phyloP scores from a whole-genome alignment of 2,888 invertebrate genomes.

The Stictocephala bisonia region DNA sequence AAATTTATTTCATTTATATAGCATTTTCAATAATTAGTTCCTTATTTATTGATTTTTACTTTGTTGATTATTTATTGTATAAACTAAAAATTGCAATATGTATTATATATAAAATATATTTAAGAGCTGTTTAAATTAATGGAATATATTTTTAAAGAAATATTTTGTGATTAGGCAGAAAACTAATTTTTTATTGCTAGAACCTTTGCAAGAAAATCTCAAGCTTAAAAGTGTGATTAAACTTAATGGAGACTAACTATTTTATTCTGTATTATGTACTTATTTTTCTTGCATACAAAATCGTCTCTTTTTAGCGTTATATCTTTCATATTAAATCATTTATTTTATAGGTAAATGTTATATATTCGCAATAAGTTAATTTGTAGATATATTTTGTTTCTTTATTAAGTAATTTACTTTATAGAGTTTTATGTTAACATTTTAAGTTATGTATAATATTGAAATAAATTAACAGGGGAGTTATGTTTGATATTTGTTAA shows the following conservation, averaged over 20 bases:
- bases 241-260: too few species aligned
- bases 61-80: constrained; percentile 4
- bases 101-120: constrained; percentile 24
- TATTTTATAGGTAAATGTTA: constrained; percentile 32
- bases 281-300: constrained; percentile 25
- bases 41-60: constrained; percentile 23
- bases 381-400: constrained; percentile 48
- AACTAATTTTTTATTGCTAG: too few species aligned
- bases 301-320: constrained; percentile 5
- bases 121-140: constrained; percentile 9
- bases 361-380: constrained; percentile 39
- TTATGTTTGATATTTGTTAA: constrained; percentile 15
- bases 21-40: too few species aligned
- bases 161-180: too few species aligned
- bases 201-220: too few species aligned
- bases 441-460: constrained; percentile 48
- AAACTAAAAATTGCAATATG: constrained; percentile 30
- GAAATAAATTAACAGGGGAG: constrained; percentile 48
- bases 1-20: too few species aligned
- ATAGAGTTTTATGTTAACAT: constrained; percentile 48
- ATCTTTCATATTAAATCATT: neutral
- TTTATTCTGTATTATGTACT: constrained; percentile 25
- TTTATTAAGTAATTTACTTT: constrained; percentile 46
- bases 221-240: too few species aligned
- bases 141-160: too few species aligned